Base-by-base conservation (phyloP, 2,888 invertebrate species). In the Linnaemya vulpina region DNA sequence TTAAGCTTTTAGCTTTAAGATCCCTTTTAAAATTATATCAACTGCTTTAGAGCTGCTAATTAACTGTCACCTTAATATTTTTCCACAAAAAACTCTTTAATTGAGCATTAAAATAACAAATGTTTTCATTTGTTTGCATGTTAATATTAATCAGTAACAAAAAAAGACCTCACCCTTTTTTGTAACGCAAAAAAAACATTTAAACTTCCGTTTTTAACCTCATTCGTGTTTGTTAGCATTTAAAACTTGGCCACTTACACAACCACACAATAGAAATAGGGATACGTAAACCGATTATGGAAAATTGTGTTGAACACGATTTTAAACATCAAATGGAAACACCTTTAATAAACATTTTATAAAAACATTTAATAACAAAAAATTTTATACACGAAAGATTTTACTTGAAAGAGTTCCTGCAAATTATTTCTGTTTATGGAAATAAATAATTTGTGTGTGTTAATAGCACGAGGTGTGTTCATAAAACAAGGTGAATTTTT, bases 251-350 rank as follows among this genome's bases (percentile, higher is more conserved):
- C 9, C 13, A 3, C 3, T n/a, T 8, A 67, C 20, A 51, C 7
- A 67, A 51, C 17, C 49, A n/a, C n/a, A 38, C 10, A 10, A 46
- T 1, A 51, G 17, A 9, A 8, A 67, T 22, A 35, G 38, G 62
- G 20, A 62, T 62, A 49, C 75, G 79, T 75, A 79, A 84, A 63
- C 40, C 51, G 75, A 70, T 76, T 84, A 76, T 11, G 53, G 25
- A 71, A 84, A 77, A 65, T 25, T 79, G 60, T 84, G 71, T 79
- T 76, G 53, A 84, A 83, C 74, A 83, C 74, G 73, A 13, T 51
- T 73, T 60, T 43, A n/a, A 30, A 67, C 58, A 68, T 77, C 58
- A 78, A 78, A 67, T 22, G 43, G 49, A 70, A 83, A 83, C 68
- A 62, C 55, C 62, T 67, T 53, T 11, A 71, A 51, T 20, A 76